Evolutionary conservation across 2,888 invertebrate species (phyloP).

Genomic region (Chesias legatella): DNA sequence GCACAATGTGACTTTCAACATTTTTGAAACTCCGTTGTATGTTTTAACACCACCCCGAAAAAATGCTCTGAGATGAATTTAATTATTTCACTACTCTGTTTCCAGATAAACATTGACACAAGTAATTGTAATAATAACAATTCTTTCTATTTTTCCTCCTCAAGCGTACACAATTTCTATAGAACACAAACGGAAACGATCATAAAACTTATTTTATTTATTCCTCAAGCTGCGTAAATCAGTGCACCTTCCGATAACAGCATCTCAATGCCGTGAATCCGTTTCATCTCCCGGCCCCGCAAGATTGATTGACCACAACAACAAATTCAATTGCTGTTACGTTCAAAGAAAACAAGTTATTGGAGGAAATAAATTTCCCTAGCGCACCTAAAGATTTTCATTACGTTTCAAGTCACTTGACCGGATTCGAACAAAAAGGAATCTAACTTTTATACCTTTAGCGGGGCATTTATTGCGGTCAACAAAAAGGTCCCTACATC

Average conservation of each 20-base stretch:
- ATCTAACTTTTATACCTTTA: slow-evolving; percentile 66
- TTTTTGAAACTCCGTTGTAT: no score
- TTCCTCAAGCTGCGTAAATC: background rate
- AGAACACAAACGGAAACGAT: no score
- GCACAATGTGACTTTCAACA: no score
- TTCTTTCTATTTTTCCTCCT: no score
- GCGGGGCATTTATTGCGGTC: slow-evolving; percentile 67
- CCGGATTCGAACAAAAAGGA: slow-evolving; percentile 62
- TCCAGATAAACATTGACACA: no score
- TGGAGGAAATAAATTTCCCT: slow-evolving; percentile 54
- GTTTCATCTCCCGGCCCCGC: slow-evolving; percentile 21
- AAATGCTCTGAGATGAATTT: no score
- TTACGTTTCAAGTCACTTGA: slow-evolving; percentile 64
- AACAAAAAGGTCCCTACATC: slow-evolving; percentile 58
- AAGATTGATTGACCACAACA: slow-evolving; percentile 27
- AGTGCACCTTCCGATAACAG: background rate
- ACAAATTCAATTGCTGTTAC: slow-evolving; percentile 27
- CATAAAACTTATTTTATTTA: no score
- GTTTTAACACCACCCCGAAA: no score
- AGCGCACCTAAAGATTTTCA: slow-evolving; percentile 60
- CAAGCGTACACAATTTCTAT: no score
- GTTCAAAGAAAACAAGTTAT: slow-evolving; percentile 41
- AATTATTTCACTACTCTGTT: no score
- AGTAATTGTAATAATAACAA: no score
- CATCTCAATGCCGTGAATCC: slow-evolving; percentile 7